Conservation (phyloP, 2,797 vertebrate species). For the Argya squamiceps region DNA sequence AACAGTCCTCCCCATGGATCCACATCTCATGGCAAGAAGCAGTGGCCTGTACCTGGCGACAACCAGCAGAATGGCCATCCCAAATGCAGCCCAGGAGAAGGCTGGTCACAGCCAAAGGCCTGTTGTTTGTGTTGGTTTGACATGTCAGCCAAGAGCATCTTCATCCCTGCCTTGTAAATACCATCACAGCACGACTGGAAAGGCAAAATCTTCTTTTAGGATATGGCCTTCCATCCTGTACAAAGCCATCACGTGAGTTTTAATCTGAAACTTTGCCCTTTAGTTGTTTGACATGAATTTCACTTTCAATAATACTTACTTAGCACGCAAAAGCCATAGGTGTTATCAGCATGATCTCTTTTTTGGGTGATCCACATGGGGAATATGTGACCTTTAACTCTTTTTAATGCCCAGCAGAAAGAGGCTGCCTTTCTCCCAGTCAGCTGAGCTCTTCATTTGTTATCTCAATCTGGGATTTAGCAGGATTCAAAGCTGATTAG, state of each 20-base stretch:
- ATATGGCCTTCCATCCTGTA: not conserved
- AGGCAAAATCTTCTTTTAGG: conserved; percentile 28
- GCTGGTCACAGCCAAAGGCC: not conserved
- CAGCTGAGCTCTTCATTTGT: conserved; percentile 84
- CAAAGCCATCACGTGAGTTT: not conserved
- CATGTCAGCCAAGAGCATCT: accelerated
- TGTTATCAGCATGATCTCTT: not conserved
- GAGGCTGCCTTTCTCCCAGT: conserved; percentile 70
- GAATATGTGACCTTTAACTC: conserved; percentile 39
- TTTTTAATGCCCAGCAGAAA: conserved; percentile 45
- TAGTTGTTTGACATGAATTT: conserved; percentile 1
- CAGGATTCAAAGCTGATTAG: conserved; percentile 91
- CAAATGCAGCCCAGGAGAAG: not conserved
- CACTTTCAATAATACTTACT: not conserved
- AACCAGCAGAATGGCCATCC: not conserved
- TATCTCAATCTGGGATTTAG: conserved; percentile 88
- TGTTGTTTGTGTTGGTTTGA: not conserved
- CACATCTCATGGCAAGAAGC: not conserved
- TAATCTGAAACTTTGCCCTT: conserved; percentile 28
- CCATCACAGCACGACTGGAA: not conserved
- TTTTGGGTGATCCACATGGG: not conserved
- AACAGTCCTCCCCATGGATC: not conserved
- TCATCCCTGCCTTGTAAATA: not conserved
- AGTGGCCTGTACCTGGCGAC: not conserved
- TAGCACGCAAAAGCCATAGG: not conserved